These are phyloP conservation scores for Thryonomys swinderianus DNA, from an alignment of 2,113 vertebrate species.

Conservation along the genomic window DNA sequence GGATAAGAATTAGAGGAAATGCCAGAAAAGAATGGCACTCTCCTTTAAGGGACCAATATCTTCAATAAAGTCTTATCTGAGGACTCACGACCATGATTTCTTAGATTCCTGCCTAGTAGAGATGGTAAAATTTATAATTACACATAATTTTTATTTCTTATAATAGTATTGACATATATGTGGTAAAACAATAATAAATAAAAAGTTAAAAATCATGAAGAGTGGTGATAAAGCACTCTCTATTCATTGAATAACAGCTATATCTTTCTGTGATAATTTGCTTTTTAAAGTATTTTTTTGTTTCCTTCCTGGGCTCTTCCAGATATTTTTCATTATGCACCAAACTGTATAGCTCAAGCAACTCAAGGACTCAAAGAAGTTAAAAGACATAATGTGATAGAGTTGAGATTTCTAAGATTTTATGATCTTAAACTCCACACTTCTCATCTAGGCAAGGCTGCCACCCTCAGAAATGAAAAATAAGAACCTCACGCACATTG, in stretches of 20 bases:
- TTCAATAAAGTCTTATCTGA: conserved; percentile 1
- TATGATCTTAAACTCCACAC: neutral
- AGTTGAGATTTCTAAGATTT: neutral
- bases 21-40: neutral
- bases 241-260: neutral
- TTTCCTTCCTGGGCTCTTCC: neutral
- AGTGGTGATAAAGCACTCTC: too few relatives aligned
- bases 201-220: neutral
- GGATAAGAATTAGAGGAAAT: neutral
- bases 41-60: neutral
- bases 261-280: neutral
- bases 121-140: neutral
- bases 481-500: too few relatives aligned
- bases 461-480: neutral
- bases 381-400: neutral
- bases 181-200: neutral
- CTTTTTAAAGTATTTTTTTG: neutral
- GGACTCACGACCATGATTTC: neutral
- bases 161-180: neutral
- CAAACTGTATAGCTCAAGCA: neutral
- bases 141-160: neutral
- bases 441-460: neutral
- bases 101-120: neutral
- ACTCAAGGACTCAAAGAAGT: neutral
- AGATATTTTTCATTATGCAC: neutral